Evolutionary conservation across 2,888 invertebrate species (phyloP).

Genomic region (Apodemia hepburni): DNA sequence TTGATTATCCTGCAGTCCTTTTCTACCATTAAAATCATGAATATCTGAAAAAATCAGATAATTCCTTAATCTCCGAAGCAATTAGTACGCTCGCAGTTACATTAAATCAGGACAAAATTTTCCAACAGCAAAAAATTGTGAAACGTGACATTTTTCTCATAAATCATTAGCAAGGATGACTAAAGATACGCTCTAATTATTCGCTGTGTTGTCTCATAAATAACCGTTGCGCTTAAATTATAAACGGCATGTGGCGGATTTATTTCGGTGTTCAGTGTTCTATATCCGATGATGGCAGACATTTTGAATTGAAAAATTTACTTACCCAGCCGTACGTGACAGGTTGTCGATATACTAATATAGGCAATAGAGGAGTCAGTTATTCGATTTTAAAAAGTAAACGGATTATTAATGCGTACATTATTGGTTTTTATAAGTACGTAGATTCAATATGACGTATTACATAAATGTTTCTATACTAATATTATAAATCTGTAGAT

Average conservation of each 20-base stretch:
- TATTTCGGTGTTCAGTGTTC: slow-evolving; percentile 13
- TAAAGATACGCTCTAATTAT: slow-evolving; percentile 10
- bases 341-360: no score
- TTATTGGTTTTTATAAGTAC: no score
- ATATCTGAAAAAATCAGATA: neutral
- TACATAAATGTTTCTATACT: no score
- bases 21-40: neutral
- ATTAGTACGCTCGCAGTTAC: slow-evolving; percentile 5
- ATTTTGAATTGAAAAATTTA: slow-evolving; percentile 6
- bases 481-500: no score
- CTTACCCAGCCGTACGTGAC: neutral
- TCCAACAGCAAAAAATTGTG: neutral
- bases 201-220: slow-evolving; percentile 8
- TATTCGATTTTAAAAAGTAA: no score
- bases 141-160: slow-evolving; percentile 13
- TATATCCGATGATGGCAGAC: neutral
- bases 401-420: no score
- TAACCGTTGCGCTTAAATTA: slow-evolving; percentile 6
- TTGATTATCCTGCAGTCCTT: neutral
- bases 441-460: no score
- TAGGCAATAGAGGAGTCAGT: no score
- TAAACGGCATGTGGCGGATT: slow-evolving; percentile 10
- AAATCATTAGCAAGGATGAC: slow-evolving; percentile 1
- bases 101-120: neutral
- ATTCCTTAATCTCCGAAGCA: neutral